Percentiles rank a stretch among this genome's conserved stretches.
Evolutionary conservation across 2,888 invertebrate species (phyloP).

Genomic region (Nebria salina): DNA sequence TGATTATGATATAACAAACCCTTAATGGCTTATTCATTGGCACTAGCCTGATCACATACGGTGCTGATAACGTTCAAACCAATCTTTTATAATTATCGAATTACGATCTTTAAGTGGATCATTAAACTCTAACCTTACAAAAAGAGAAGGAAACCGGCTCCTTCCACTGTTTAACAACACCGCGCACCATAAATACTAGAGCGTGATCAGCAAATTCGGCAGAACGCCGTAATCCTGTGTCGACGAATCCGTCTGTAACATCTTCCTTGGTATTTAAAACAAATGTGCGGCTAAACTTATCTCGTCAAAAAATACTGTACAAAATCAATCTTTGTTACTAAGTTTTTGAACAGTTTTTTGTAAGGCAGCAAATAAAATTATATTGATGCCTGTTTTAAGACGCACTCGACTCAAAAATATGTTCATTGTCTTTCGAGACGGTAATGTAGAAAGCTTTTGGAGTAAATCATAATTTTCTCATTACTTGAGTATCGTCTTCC

Average conservation of each 20-base stretch:
- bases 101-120: neutral
- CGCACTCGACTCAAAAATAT: slow-evolving; percentile 34
- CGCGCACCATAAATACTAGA: slow-evolving; percentile 53
- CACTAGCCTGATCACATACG: slow-evolving; percentile 15
- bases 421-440: slow-evolving; percentile 36
- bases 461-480: slow-evolving; percentile 13
- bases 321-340: slow-evolving; percentile 15
- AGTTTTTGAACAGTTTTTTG: slow-evolving; percentile 26
- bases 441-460: slow-evolving; percentile 41
- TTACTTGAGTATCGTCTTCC: neutral
- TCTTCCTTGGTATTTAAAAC: neutral
- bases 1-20: neutral
- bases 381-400: slow-evolving; percentile 35
- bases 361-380: slow-evolving; percentile 29
- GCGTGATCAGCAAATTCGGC: slow-evolving; percentile 33
- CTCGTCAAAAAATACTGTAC: slow-evolving; percentile 42
- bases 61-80: slow-evolving; percentile 8
- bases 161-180: slow-evolving; percentile 27
- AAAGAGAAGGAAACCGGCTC: slow-evolving; percentile 22
- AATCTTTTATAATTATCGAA: slow-evolving; percentile 5
- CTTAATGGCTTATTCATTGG: slow-evolving; percentile 8
- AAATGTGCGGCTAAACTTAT: neutral
- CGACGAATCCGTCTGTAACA: slow-evolving; percentile 18
- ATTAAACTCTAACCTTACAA: neutral
- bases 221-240: neutral